Base-by-base conservation (phyloP, 1,140 invertebrate genomes). In the Drosophila ogumai region DNA sequence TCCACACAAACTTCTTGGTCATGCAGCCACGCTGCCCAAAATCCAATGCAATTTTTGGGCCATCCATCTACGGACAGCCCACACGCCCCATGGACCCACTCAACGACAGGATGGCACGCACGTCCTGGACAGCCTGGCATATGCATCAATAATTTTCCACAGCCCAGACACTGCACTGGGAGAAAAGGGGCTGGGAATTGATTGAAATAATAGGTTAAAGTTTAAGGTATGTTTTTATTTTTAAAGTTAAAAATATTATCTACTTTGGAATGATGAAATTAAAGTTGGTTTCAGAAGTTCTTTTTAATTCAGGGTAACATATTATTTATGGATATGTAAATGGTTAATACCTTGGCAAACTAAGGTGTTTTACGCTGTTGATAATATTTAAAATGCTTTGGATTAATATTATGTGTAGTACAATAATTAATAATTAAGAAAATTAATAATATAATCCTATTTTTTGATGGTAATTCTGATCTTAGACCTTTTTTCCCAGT, bases 71-170 rank as follows among this genome's bases (percentile, higher is more conserved):
- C 17, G 28, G 36, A 25, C 7, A 34, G 38, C 38, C 6, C 38
- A 50, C 12, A 22, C 19, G 3, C 44, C 44, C 52, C 34, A 49
- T 31, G 38, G 68, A 69, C 65, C 43, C 67, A 50, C 66, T 72
- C 54, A 58, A 59, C 54, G 69, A 43, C 50, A 54, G 50, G 50
- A 64, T 65, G 38, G 59, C 52, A 69, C 81, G 58, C 80, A 75
- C 80, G 71, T 82, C 65, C 49, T 50, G 57, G 19, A 28, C 28
- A 58, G 41, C 41, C 25, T 47, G 50, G 82, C 65, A 71, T 58
- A 66, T 78, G 81, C 79, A 87, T 87, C 82, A 86, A 87, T 86
- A 86, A 75, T 59, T 52, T 81, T 64, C 60, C 71, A 17, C 69
- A 82, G 46, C 22, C 57, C 69, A 72, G 36, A 31, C 13, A 38